Evolutionary conservation across 2,888 invertebrate species (phyloP), one percentile per base, ranked within the genome.

Genomic region (Uropetala carovei): DNA sequence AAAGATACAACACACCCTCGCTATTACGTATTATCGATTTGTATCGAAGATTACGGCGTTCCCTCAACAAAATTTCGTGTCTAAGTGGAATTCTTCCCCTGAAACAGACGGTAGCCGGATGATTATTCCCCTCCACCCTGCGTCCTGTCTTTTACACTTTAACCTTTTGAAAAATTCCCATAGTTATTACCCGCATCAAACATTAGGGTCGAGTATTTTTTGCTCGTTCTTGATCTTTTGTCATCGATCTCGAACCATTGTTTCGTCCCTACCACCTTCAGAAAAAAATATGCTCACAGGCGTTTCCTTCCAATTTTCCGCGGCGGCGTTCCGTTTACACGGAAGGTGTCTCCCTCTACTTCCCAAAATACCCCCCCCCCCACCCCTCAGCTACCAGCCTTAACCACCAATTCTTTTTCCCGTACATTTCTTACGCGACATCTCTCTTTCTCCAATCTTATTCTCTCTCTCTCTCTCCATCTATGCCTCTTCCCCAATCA

Each of bases 241-340:
- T 75, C 75, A 75, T 75, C 75, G 75, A 75, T 75, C 75, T 27
- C 75, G 11, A 75, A 22, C 27, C 75, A 75, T 75, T 75, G 75
- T 75, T 75, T 75, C 22, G 75, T 11, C 75, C 75, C 75, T 13
- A 22, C 75, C 22, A 75, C 75, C 27, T 75, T 27, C 75, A 27
- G 27, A 75, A 13, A 27, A 11, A 75, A 75, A 75, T 13, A 68
- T 27, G 27, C 4, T 0, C 22, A 16, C 14, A 10, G 22, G 27
- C 75, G 75, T 75, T 75, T n/a, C 22, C 22, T 75, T 75, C 75
- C 75, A 75, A 75, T 75, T 75, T 75, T 75, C 22, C 75, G 75
- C 75, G 75, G 75, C 27, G 27, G 75, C 5, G 75, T 27, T 75
- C 22, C 75, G 75, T 75, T 75, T 75, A 27, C 75, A 75, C 75